phyloP scores from a whole-genome alignment of 2,888 invertebrate genomes.

The Eustalomyia histrio region DNA sequence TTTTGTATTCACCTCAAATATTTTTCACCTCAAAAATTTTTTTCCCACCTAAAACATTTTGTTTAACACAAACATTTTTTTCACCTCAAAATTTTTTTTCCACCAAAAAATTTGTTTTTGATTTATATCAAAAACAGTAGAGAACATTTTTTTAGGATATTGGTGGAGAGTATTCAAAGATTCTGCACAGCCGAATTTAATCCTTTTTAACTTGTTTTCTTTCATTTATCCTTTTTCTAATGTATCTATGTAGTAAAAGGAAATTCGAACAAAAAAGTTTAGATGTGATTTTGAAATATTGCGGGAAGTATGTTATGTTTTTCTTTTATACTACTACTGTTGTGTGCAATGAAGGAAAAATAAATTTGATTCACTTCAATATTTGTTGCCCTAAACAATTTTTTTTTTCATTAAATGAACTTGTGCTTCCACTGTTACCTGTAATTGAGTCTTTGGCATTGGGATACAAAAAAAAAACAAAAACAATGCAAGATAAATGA shows the following conservation, averaged over 20 bases:
- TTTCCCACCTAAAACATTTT: too few species aligned
- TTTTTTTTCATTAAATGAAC: neutral
- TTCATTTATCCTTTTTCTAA: neutral
- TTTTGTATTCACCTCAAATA: too few species aligned
- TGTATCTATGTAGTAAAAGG: neutral
- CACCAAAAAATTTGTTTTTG: too few species aligned
- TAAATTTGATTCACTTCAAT: constrained; percentile 15
- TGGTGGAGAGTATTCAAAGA: too few species aligned
- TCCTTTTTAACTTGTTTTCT: too few species aligned
- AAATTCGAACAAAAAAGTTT: neutral
- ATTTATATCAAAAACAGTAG: too few species aligned
- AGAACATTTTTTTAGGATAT: too few species aligned
- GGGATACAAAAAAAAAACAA: neutral
- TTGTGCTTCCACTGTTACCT: constrained; percentile 19
- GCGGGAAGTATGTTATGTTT: neutral
- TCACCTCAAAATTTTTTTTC: too few species aligned
- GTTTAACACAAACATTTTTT: too few species aligned
- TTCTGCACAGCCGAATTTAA: too few species aligned
- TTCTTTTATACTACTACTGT: neutral
- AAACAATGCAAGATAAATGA: too few species aligned
- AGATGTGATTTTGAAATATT: constrained; percentile 31
- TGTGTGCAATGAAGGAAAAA: constrained; percentile 16
- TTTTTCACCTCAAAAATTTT: too few species aligned
- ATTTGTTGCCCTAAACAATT: neutral
- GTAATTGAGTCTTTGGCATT: constrained; percentile 52